Percentiles rank a stretch among this genome's conserved stretches.
Evolutionary conservation across 2,113 vertebrate species (phyloP).

Genomic region (Chunga burmeisteri): DNA sequence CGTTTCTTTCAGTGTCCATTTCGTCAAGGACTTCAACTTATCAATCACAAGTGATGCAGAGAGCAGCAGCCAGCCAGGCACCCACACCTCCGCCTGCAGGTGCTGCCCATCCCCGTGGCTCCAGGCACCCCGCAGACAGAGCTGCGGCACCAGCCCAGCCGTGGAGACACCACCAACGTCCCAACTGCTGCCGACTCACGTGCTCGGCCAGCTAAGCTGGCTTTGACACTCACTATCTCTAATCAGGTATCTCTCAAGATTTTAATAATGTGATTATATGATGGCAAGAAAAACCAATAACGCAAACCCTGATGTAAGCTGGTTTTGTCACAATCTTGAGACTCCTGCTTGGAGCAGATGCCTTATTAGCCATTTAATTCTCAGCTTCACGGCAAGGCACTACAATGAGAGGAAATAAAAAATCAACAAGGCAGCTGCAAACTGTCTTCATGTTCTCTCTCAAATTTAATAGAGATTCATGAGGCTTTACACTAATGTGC

Average conservation of each 20-base stretch:
- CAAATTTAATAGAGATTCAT: conserved; percentile 60
- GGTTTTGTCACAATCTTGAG: conserved; percentile 23
- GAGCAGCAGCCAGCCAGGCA: not conserved
- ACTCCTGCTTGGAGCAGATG: conserved; percentile 37
- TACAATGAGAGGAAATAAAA: conserved; percentile 30
- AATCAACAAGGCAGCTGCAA: conserved; percentile 57
- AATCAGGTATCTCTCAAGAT: not conserved
- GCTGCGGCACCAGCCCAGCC: not conserved
- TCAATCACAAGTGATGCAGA: not conserved
- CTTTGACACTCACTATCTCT: not conserved
- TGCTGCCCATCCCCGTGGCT: not conserved
- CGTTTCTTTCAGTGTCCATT: not conserved
- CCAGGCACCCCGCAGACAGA: not conserved
- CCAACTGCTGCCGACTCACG: not conserved
- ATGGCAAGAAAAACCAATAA: conserved; percentile 37
- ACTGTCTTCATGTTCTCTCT: conserved; percentile 33
- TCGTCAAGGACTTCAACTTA: not conserved
- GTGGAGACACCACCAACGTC: rapidly evolving
- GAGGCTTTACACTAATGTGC: conserved; percentile 33
- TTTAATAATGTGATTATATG: not conserved
- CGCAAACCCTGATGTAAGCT: not conserved
- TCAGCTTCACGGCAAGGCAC: conserved; percentile 9
- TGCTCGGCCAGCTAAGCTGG: not conserved
- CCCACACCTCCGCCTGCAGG: not conserved
- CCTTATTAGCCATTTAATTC: conserved; percentile 49